Conservation (phyloP, 2,888 invertebrate genomes). For the Trissoscelio sp. region DNA sequence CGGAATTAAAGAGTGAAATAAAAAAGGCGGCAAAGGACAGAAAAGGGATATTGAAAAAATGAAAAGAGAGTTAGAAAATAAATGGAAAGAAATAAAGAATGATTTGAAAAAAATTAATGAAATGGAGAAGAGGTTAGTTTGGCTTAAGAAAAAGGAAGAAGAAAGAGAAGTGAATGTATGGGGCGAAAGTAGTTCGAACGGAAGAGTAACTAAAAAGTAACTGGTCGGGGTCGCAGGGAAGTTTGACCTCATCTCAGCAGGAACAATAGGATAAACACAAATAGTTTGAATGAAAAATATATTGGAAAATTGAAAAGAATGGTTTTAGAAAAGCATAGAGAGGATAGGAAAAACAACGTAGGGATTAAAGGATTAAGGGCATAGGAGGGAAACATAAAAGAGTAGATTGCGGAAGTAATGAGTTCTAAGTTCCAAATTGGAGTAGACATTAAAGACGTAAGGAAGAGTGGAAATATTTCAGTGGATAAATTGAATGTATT, state of each 20-base stretch:
- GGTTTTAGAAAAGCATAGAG: background rate
- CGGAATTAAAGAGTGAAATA: too few species aligned
- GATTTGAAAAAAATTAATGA: too few species aligned
- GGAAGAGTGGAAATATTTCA: background rate
- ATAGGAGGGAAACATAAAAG: background rate
- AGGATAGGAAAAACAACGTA: background rate
- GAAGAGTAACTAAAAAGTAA: too few species aligned
- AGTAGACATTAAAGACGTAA: background rate
- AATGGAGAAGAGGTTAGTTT: too few species aligned
- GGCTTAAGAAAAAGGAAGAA: too few species aligned
- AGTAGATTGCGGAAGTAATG: background rate
- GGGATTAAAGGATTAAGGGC: background rate
- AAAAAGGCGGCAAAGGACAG: too few species aligned
- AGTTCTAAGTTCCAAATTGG: background rate
- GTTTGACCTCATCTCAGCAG: background rate
- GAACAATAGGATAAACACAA: background rate
- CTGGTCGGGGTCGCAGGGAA: background rate
- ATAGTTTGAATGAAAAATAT: background rate
- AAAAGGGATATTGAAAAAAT: too few species aligned
- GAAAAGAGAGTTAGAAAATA: too few species aligned
- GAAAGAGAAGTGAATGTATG: too few species aligned
- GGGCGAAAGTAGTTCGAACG: too few species aligned
- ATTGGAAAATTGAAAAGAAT: background rate
- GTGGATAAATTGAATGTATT: background rate
- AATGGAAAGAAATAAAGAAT: too few species aligned